A percentile compares a stretch with the other conserved stretches of the same genome.
Conservation (phyloP, 1,140 invertebrate genomes). For the Drosophila teissieri region DNA sequence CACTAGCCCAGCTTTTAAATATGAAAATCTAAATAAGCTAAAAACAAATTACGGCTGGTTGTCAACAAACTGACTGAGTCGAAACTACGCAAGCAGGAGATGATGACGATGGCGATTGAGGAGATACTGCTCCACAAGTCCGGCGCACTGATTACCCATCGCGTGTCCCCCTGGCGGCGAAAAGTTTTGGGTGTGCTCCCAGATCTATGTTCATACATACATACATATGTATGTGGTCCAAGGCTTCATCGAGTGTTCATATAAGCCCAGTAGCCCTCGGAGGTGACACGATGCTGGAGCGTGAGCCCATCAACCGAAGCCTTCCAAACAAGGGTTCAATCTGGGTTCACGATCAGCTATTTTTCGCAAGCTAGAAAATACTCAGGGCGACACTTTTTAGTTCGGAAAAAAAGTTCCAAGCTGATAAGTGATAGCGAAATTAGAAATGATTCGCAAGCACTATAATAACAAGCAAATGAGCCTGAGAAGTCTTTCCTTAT, state of each 20-base stretch:
- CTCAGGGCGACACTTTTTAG: constrained; percentile 15
- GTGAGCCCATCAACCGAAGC: constrained; percentile 8
- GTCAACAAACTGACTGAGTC: neutral
- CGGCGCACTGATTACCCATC: constrained; percentile 18
- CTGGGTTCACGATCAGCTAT: constrained; percentile 34
- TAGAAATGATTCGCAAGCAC: constrained; percentile 5
- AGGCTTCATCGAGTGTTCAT: neutral
- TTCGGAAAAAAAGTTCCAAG: constrained; percentile 5
- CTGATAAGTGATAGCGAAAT: constrained; percentile 26
- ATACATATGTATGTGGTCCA: neutral
- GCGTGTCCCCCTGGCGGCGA: constrained; percentile 3
- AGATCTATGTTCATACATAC: constrained; percentile 1
- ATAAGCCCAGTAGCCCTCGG: constrained; percentile 8
- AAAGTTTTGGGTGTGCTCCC: constrained; percentile 6
- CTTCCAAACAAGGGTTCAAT: constrained; percentile 22
- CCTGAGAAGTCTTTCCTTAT: constrained; percentile 43
- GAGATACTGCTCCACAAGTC: constrained; percentile 4
- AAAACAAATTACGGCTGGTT: constrained; percentile 15
- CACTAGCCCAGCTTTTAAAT: neutral
- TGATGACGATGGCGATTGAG: constrained; percentile 21
- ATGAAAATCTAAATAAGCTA: neutral
- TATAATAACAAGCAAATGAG: constrained; percentile 16
- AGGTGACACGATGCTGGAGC: constrained; percentile 8
- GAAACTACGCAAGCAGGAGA: constrained; percentile 25
- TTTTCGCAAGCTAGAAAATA: constrained; percentile 12